phyloP scores from a whole-genome alignment of 92 coral and sea anemone species.

The Epizoanthus stellaris region DNA sequence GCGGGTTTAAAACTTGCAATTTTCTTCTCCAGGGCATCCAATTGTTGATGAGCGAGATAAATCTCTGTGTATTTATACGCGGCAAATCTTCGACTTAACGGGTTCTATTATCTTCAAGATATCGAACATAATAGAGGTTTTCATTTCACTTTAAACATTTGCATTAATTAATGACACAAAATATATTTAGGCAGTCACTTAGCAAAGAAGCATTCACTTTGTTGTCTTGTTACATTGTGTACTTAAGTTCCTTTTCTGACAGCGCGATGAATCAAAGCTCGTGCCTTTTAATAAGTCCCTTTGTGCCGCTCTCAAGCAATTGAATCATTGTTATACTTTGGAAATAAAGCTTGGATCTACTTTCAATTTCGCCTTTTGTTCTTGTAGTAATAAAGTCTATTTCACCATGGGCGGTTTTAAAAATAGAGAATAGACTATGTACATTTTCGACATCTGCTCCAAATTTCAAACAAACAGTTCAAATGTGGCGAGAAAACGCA shows the following conservation, averaged over 20 bases:
- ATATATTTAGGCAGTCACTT: constrained; percentile 64
- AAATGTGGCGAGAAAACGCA: constrained; percentile 28
- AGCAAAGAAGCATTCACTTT: constrained; percentile 48
- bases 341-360: constrained; percentile 52
- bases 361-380: constrained; percentile 53
- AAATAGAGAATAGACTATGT: constrained; percentile 15
- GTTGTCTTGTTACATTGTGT: constrained; percentile 4
- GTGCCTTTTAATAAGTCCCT: constrained; percentile 42
- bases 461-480: constrained; percentile 34
- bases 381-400: constrained; percentile 36
- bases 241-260: constrained; percentile 34
- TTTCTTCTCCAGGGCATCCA: not conserved
- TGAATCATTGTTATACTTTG: constrained; percentile 65
- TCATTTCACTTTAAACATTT: constrained; percentile 75
- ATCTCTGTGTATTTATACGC: constrained; percentile 40
- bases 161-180: constrained; percentile 72
- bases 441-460: constrained; percentile 36
- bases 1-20: constrained; percentile 14
- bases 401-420: constrained; percentile 36
- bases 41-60: constrained; percentile 38
- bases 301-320: constrained; percentile 59
- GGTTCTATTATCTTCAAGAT: constrained; percentile 27
- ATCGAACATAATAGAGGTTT: constrained; percentile 51
- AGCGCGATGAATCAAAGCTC: constrained; percentile 63
- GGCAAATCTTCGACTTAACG: constrained; percentile 37